Evolutionary conservation across 2,888 invertebrate genomes (phyloP).

Genomic region (Eulithis testata): DNA sequence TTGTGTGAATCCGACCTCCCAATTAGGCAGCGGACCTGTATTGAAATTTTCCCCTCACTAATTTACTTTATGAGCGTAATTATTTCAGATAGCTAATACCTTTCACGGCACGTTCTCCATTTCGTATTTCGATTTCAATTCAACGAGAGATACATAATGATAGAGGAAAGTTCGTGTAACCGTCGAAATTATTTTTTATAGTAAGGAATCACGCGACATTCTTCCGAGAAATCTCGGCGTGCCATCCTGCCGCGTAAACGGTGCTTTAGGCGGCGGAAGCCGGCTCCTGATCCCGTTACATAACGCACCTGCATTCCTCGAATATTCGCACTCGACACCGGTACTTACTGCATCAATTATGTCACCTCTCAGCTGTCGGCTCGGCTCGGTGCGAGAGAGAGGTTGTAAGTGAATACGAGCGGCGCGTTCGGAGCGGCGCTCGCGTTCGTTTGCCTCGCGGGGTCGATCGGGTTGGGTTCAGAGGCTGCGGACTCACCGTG

Average conservation of each 20-base stretch:
- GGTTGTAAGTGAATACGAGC: slow-evolving; percentile 57
- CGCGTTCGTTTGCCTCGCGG: slow-evolving; percentile 49
- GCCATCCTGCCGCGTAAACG: slow-evolving; percentile 45
- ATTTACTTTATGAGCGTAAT: slow-evolving; percentile 42
- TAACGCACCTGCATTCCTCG: slow-evolving; percentile 73
- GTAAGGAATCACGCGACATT: slow-evolving; percentile 45
- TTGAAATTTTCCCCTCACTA: slow-evolving; percentile 51
- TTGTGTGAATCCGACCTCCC: slow-evolving; percentile 59
- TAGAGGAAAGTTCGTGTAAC: slow-evolving; percentile 15
- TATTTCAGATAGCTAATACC: slow-evolving; percentile 30
- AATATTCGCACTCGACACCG: slow-evolving; percentile 67
- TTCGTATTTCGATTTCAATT: slow-evolving; percentile 13
- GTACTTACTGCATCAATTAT: slow-evolving; percentile 82
- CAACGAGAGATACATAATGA: slow-evolving; percentile 17
- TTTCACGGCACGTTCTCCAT: slow-evolving; percentile 23
- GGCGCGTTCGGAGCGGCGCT: slow-evolving; percentile 44
- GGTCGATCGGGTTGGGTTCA: slow-evolving; percentile 67
- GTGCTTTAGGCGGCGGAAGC: slow-evolving; percentile 31
- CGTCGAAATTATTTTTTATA: slow-evolving; percentile 47
- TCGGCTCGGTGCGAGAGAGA: slow-evolving; percentile 37
- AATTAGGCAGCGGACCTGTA: slow-evolving; percentile 59
- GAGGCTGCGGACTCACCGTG: slow-evolving; percentile 81
- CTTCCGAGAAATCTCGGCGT: slow-evolving; percentile 43
- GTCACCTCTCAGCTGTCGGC: slow-evolving; percentile 78
- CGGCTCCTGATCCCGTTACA: slow-evolving; percentile 65